These are phyloP conservation scores for Botrylloides violaceus DNA, from an alignment of 23 tunicate genomes.

Conservation along the genomic window DNA sequence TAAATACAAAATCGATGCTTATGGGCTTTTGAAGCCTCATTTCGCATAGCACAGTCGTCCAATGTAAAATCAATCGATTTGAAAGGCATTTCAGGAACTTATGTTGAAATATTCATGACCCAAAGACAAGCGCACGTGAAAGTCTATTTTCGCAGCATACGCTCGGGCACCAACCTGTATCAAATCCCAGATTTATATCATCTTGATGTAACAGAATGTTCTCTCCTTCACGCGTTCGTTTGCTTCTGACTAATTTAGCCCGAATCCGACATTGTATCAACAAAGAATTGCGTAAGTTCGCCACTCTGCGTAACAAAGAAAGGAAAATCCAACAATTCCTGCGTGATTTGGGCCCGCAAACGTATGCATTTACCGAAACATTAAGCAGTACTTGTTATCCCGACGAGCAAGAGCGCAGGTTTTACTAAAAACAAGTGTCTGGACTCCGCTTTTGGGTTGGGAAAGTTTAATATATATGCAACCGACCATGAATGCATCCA, in stretches of 20 bases:
- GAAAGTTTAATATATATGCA: constrained; percentile 93
- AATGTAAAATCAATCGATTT: no score
- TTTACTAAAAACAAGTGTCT: constrained; percentile 91
- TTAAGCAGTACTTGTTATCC: constrained; percentile 81
- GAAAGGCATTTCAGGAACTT: no score
- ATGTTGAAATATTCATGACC: no score
- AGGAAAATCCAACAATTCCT: not conserved
- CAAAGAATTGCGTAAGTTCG: constrained; percentile 86
- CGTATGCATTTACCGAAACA: constrained; percentile 48
- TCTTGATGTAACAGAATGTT: constrained; percentile 81
- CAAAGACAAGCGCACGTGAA: no score
- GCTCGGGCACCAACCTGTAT: constrained; percentile 69
- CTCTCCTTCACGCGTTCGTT: constrained; percentile 88
- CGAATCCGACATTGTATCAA: constrained; percentile 87
- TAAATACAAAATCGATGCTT: no score
- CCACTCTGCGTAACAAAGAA: constrained; percentile 48
- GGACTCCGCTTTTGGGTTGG: constrained; percentile 93
- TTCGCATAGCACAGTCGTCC: no score
- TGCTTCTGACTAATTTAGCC: constrained; percentile 80
- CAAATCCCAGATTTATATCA: constrained; percentile 96
- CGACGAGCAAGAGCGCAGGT: constrained; percentile 71
- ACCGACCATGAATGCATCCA: constrained; percentile 98
- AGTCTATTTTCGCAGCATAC: no score
- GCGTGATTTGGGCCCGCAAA: no score
- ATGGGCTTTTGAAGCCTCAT: no score